phyloP scores from a whole-genome alignment of 2,797 vertebrate genomes.

The Naso thynnoides region DNA sequence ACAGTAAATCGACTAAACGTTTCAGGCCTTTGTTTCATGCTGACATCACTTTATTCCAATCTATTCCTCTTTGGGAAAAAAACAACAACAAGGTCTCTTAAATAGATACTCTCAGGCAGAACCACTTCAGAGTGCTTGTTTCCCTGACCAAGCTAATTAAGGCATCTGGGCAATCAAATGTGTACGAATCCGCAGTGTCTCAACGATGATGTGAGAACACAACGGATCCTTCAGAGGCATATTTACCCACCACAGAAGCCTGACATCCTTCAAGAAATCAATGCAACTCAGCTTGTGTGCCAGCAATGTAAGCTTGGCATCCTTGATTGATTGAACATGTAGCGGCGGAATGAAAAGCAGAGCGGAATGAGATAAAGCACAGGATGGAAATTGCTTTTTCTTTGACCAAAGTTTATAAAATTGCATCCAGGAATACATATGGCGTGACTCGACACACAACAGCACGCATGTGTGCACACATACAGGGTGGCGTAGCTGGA shows the following conservation, averaged over 20 bases:
- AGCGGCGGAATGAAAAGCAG: constrained; percentile 25
- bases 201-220: constrained; percentile 45
- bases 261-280: constrained; percentile 51
- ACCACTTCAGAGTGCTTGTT: constrained; percentile 40
- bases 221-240: constrained; percentile 39
- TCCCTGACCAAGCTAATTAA: constrained; percentile 66
- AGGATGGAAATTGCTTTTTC: constrained; percentile 8
- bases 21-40: constrained; percentile 50
- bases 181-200: constrained; percentile 56
- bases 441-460: background rate
- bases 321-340: constrained; percentile 50
- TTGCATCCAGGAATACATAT: background rate
- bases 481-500: background rate
- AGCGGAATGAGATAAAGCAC: constrained; percentile 31
- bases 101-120: constrained; percentile 48
- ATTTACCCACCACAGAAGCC: constrained; percentile 40
- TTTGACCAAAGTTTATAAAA: constrained; percentile 21
- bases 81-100: constrained; percentile 32
- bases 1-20: constrained; percentile 61
- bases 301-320: constrained; percentile 30
- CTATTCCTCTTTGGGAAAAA: constrained; percentile 35
- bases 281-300: constrained; percentile 38
- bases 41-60: constrained; percentile 57
- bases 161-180: constrained; percentile 65
- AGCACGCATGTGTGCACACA: background rate